Percentiles rank a stretch among this genome's conserved stretches.
phyloP scores from a whole-genome alignment of 2,113 vertebrate species.

The Pseudorhombus dupliciocellatus region DNA sequence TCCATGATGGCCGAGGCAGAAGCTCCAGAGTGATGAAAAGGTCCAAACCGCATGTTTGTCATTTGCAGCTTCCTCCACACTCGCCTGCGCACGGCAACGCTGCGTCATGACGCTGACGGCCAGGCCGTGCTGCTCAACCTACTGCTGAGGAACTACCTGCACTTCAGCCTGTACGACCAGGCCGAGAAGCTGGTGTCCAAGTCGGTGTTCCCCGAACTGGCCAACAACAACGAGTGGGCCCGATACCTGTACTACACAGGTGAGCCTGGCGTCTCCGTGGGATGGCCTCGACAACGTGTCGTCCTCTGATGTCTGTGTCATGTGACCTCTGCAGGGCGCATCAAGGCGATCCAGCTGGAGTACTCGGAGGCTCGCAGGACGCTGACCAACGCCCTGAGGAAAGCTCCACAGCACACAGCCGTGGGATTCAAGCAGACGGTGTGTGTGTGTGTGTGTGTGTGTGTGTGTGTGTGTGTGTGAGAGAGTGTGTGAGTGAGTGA shows the following conservation, averaged over 20 bases:
- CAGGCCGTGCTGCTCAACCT: slow-evolving; percentile 96
- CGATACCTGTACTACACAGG: slow-evolving; percentile 98
- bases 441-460: slow-evolving; percentile 39
- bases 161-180: slow-evolving; percentile 97
- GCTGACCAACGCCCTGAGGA: slow-evolving; percentile 95
- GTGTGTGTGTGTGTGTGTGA: no score
- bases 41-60: no score
- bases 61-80: slow-evolving; percentile 88
- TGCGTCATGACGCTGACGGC: slow-evolving; percentile 92
- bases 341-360: slow-evolving; percentile 98
- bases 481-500: no score
- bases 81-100: slow-evolving; percentile 91
- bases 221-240: slow-evolving; percentile 99
- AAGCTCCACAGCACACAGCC: slow-evolving; percentile 96
- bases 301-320: not conserved
- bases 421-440: slow-evolving; percentile 99
- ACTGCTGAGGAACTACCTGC: slow-evolving; percentile 95
- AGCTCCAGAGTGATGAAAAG: no score
- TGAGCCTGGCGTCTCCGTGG: not conserved
- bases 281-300: no score
- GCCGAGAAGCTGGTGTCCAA: slow-evolving; percentile 98
- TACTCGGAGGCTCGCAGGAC: slow-evolving; percentile 94
- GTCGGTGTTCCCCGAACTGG: slow-evolving; percentile 94
- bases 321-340: slow-evolving; percentile 84
- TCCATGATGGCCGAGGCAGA: no score